Evolutionary conservation across 2,888 invertebrate genomes (phyloP).

Genomic region (Syrista parreyssii): DNA sequence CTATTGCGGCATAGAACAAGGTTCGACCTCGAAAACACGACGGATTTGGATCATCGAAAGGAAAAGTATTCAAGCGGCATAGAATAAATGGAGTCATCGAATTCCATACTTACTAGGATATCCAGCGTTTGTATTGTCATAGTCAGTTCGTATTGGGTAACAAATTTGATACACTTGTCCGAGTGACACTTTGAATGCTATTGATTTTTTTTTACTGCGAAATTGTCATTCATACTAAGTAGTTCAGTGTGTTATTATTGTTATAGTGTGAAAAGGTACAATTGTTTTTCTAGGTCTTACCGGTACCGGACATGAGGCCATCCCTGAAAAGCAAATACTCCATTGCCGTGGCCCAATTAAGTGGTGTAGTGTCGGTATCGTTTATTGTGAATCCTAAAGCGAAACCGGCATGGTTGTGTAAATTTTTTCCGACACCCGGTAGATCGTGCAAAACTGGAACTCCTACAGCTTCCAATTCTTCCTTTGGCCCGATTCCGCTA

Average conservation of each 20-base stretch:
- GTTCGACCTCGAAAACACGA: background rate
- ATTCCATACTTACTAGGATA: background rate
- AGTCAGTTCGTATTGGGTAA: background rate
- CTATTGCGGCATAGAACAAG: background rate
- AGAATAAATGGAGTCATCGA: background rate
- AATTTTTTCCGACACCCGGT: constrained; percentile 85
- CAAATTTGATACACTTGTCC: background rate
- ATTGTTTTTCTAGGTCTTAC: constrained; percentile 58
- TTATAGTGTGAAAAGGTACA: background rate
- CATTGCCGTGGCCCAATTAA: constrained; percentile 95
- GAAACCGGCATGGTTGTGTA: constrained; percentile 88
- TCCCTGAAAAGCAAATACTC: constrained; percentile 89
- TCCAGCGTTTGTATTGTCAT: background rate
- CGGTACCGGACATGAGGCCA: constrained; percentile 90
- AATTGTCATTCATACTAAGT: background rate
- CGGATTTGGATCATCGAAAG: background rate
- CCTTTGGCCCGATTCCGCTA: constrained; percentile 87
- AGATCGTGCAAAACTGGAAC: constrained; percentile 78
- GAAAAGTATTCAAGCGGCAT: background rate
- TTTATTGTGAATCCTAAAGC: constrained; percentile 84
- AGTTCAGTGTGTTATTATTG: background rate
- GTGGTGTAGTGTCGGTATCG: constrained; percentile 84
- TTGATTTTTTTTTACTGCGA: background rate
- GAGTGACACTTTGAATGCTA: background rate
- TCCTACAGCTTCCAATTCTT: constrained; percentile 73